Conservation (phyloP, 2,113 vertebrate genomes). For the Catharus minimus region DNA sequence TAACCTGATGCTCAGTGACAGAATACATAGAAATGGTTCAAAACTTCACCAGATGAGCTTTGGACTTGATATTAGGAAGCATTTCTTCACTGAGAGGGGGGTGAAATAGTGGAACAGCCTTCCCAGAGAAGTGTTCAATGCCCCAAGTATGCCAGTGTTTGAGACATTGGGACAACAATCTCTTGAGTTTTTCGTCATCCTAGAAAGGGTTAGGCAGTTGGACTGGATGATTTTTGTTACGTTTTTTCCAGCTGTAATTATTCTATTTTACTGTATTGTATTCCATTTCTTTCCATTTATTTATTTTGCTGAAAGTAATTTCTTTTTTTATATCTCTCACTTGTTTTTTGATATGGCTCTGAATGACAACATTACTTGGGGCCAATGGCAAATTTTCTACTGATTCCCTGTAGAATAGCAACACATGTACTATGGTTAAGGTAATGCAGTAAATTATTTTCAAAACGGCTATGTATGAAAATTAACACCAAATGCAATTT, state of each 20-base stretch:
- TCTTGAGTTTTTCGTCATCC: neutral
- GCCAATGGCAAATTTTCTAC: neutral
- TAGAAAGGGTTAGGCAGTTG: neutral
- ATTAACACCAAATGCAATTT: neutral
- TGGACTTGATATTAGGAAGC: neutral
- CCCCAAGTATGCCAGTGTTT: neutral
- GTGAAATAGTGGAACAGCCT: neutral
- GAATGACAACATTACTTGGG: neutral
- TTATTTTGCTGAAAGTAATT: neutral
- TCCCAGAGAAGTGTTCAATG: accelerated
- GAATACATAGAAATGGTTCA: neutral
- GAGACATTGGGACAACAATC: neutral
- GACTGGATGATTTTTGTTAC: neutral
- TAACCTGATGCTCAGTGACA: neutral
- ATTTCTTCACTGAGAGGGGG: neutral
- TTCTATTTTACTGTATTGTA: neutral
- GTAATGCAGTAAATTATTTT: neutral
- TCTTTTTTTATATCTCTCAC: neutral
- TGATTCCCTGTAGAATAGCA: neutral
- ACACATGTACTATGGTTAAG: neutral
- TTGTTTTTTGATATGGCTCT: neutral
- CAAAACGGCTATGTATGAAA: neutral
- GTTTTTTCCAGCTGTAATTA: neutral
- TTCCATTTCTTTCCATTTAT: neutral
- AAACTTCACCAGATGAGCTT: neutral